Evolutionary conservation across 2,113 vertebrate genomes (phyloP).

Genomic region (Tragelaphus buxtoni): DNA sequence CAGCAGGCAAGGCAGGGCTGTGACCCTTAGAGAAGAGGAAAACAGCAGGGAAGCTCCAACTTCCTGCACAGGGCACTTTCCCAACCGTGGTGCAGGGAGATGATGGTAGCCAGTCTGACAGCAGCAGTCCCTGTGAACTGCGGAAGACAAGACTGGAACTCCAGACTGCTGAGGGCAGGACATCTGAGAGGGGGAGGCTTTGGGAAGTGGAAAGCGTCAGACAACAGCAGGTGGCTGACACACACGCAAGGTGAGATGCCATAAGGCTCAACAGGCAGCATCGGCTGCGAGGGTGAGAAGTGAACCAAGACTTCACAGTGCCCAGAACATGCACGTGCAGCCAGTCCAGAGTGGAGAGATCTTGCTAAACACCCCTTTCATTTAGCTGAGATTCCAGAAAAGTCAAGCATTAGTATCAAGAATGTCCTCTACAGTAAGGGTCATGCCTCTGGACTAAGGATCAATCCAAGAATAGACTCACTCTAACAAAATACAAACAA

Average conservation of each 20-base stretch:
- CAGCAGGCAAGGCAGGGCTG: not conserved
- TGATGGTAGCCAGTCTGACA: not conserved
- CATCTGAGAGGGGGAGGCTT: too few relatives aligned
- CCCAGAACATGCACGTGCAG: not conserved
- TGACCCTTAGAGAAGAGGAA: not conserved
- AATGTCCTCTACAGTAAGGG: not conserved
- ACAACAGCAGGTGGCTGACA: not conserved
- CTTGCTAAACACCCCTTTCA: not conserved
- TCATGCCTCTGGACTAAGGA: not conserved
- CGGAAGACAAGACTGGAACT: not conserved
- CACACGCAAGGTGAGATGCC: not conserved
- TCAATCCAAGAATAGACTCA: not conserved
- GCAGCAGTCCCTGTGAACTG: too few relatives aligned
- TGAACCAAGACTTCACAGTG: not conserved
- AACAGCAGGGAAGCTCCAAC: not conserved
- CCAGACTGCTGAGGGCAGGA: not conserved
- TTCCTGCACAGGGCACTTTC: not conserved
- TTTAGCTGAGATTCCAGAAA: not conserved
- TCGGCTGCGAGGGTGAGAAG: not conserved
- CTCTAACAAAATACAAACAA: not conserved
- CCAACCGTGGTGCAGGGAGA: accelerated
- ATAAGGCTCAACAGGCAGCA: not conserved
- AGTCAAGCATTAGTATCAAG: not conserved
- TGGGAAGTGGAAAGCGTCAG: not conserved
- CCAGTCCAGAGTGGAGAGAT: not conserved